Conservation (phyloP, 2,888 invertebrate genomes). For the Drosophila pegasa region DNA sequence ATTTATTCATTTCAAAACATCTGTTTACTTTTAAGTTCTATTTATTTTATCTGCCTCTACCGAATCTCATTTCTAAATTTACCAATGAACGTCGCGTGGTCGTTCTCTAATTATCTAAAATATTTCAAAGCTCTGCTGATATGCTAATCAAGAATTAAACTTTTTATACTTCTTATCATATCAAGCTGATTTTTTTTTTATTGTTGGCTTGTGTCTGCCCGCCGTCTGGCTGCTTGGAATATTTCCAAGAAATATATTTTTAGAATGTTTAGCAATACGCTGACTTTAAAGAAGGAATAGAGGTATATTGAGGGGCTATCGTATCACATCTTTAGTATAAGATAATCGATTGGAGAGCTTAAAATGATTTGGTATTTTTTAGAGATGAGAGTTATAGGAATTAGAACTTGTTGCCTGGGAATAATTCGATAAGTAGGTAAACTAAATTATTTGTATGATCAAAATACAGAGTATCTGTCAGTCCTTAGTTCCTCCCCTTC, state of each 20-base stretch:
- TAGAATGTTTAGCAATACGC: not conserved
- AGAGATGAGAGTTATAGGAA: no score
- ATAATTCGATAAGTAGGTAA: no score
- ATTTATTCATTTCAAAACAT: not conserved
- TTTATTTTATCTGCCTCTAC: no score
- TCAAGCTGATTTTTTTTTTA: not conserved
- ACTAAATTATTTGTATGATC: not conserved
- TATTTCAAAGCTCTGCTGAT: not conserved
- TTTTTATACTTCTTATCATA: slow-evolving; percentile 6
- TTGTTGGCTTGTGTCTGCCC: not conserved
- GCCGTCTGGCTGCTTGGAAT: slow-evolving; percentile 5
- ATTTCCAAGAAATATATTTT: not conserved
- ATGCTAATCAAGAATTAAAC: slow-evolving; percentile 9
- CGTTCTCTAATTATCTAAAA: not conserved
- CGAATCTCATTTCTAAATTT: not conserved
- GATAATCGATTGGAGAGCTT: not conserved
- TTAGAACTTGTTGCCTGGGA: no score
- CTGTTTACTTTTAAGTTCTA: not conserved
- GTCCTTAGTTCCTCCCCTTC: not conserved
- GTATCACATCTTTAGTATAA: not conserved
- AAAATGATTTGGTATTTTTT: not conserved
- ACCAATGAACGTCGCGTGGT: not conserved
- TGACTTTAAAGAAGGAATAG: not conserved
- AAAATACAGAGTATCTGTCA: not conserved
- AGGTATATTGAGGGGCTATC: not conserved